Evolutionary conservation across 2,888 invertebrate genomes (phyloP).

Genomic region (Girardia tigrina): DNA sequence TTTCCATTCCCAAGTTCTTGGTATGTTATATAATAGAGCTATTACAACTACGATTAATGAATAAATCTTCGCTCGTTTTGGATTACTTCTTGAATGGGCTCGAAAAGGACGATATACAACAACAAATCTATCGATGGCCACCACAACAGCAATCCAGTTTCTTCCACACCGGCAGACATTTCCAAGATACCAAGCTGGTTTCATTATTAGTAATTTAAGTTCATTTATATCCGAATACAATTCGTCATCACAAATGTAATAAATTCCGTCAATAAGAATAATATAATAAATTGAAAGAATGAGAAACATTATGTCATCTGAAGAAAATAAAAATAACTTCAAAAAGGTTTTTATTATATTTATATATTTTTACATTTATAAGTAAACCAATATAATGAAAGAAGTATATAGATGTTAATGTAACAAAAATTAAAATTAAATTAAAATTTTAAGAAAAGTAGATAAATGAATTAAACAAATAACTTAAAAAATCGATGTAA

Average conservation of each 20-base stretch:
- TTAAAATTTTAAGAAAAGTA: no score
- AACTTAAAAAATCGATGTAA: no score
- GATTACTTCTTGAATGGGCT: conserved; percentile 26
- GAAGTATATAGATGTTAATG: no score
- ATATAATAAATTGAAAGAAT: conserved; percentile 33
- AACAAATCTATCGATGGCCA: conserved; percentile 29
- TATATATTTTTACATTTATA: no score
- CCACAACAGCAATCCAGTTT: conserved; percentile 33
- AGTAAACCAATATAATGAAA: no score
- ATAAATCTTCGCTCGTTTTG: conserved; percentile 31
- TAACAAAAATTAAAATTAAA: no score
- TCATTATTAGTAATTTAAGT: not conserved
- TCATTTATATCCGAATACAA: not conserved
- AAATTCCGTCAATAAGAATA: conserved; percentile 24
- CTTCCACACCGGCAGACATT: conserved; percentile 27
- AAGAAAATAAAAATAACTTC: no score
- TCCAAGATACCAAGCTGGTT: conserved; percentile 30
- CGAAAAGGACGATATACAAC: conserved; percentile 29
- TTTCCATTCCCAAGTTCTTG: conserved; percentile 29
- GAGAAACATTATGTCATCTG: conserved; percentile 31
- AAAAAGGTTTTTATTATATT: no score
- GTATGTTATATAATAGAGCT: conserved; percentile 31
- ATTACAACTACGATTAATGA: conserved; percentile 3
- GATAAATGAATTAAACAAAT: no score
- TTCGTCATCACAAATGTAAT: not conserved